Evolutionary conservation across 64 coral and sea anemone genomes (phyloP).

Genomic region (Dendrophyllia cribrosa): DNA sequence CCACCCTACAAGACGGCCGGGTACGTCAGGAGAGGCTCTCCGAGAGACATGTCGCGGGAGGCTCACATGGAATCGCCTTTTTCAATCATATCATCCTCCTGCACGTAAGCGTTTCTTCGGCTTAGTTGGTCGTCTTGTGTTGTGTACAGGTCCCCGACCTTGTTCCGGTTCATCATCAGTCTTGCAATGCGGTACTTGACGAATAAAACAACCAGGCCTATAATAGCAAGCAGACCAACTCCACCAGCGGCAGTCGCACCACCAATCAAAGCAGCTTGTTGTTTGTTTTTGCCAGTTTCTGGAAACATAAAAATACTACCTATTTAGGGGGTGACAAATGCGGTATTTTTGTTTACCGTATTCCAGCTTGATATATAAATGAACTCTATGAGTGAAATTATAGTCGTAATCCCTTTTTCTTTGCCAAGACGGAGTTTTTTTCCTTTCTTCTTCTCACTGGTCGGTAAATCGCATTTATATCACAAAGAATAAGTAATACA

Average conservation of each 20-base stretch:
- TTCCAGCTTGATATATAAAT: neutral
- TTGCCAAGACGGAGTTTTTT: no score
- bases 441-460: no score
- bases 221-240: neutral
- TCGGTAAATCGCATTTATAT: no score
- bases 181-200: slow-evolving; percentile 32
- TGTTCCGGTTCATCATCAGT: neutral
- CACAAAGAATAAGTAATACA: no score
- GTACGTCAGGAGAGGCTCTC: no score
- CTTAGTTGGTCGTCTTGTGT: slow-evolving; percentile 5
- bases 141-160: slow-evolving; percentile 11
- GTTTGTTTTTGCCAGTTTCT: neutral
- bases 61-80: neutral
- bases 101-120: neutral
- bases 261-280: slow-evolving; percentile 25
- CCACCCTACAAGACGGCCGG: no score
- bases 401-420: no score
- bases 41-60: no score
- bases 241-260: slow-evolving; percentile 10
- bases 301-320: neutral
- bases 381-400: no score
- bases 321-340: neutral
- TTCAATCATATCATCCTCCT: slow-evolving; percentile 14
- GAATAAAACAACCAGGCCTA: neutral
- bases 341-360: neutral